These are phyloP conservation scores for Puma concolor DNA, from an alignment of 2,113 vertebrate species.

Conservation along the genomic window DNA sequence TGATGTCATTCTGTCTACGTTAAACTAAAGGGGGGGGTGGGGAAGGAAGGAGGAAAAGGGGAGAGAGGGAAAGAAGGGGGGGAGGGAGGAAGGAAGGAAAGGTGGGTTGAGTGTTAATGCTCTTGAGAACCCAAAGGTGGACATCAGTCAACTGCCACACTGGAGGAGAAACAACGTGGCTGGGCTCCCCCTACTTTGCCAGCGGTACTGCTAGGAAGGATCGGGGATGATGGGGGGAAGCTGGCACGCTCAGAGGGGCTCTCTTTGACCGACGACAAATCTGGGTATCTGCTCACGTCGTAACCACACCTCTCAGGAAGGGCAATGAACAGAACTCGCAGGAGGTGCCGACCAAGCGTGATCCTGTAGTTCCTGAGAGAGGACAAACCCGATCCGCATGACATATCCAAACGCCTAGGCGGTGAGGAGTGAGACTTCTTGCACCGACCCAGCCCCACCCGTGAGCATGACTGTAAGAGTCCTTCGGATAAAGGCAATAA, in stretches of 20 bases:
- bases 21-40: neutral
- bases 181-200: slow-evolving; percentile 89
- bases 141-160: neutral
- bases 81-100: neutral
- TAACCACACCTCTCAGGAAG: too few relatives aligned
- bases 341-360: slow-evolving; percentile 88
- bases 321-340: too few relatives aligned
- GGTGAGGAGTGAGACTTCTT: too few relatives aligned
- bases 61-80: neutral
- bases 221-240: slow-evolving; percentile 94
- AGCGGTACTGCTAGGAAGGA: slow-evolving; percentile 91
- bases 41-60: neutral
- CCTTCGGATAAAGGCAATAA: neutral
- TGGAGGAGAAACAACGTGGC: rapidly evolving
- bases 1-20: too few relatives aligned
- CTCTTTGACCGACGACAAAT: slow-evolving; percentile 94
- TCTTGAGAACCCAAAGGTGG: neutral
- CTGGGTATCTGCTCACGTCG: slow-evolving; percentile 95
- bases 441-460: too few relatives aligned
- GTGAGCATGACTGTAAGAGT: rapidly evolving
- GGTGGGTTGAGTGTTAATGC: neutral
- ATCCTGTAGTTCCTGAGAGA: slow-evolving; percentile 90
- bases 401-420: too few relatives aligned
- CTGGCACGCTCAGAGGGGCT: too few relatives aligned
- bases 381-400: too few relatives aligned